These are phyloP conservation scores for Zelleria hepariella DNA, from an alignment of 2,888 invertebrate species.

Conservation along the genomic window DNA sequence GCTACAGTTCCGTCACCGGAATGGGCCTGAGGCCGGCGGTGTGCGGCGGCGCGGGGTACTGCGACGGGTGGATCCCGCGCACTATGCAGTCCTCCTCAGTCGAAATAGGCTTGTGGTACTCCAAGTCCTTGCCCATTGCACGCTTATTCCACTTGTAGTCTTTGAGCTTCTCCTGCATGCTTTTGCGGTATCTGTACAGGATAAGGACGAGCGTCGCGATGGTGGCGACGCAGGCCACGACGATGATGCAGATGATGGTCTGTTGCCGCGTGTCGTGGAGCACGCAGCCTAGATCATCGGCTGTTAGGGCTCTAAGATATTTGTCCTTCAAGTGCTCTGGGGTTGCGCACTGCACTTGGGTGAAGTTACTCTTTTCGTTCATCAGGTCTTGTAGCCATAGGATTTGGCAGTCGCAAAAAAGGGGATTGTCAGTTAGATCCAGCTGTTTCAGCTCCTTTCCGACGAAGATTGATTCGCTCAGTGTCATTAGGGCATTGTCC, in stretches of 20 bases:
- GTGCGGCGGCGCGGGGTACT: constrained; percentile 65
- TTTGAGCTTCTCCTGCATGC: constrained; percentile 85
- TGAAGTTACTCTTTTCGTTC: constrained; percentile 77
- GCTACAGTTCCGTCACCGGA: constrained; percentile 95
- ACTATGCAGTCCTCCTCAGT: constrained; percentile 87
- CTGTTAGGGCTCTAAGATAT: constrained; percentile 76
- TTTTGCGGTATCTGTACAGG: constrained; percentile 84
- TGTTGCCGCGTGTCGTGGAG: constrained; percentile 84
- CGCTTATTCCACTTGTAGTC: constrained; percentile 86
- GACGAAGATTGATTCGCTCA: constrained; percentile 84
- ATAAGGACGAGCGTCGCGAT: constrained; percentile 80
- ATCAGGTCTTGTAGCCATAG: constrained; percentile 84
- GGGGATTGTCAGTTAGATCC: constrained; percentile 86
- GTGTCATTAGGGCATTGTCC: constrained; percentile 82
- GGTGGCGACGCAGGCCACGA: constrained; percentile 80
- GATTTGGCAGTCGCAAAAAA: constrained; percentile 84
- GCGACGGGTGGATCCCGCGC: constrained; percentile 73
- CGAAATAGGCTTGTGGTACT: constrained; percentile 91
- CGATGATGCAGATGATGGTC: constrained; percentile 82
- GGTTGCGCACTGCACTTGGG: constrained; percentile 79
- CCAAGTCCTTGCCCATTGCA: constrained; percentile 83
- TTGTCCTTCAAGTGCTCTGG: constrained; percentile 81
- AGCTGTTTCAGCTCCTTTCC: constrained; percentile 83
- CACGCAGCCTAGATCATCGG: constrained; percentile 86
- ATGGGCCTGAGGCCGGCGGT: constrained; percentile 75